Conservation (phyloP, 1,140 invertebrate genomes). For the Temnothorax longispinosus region DNA sequence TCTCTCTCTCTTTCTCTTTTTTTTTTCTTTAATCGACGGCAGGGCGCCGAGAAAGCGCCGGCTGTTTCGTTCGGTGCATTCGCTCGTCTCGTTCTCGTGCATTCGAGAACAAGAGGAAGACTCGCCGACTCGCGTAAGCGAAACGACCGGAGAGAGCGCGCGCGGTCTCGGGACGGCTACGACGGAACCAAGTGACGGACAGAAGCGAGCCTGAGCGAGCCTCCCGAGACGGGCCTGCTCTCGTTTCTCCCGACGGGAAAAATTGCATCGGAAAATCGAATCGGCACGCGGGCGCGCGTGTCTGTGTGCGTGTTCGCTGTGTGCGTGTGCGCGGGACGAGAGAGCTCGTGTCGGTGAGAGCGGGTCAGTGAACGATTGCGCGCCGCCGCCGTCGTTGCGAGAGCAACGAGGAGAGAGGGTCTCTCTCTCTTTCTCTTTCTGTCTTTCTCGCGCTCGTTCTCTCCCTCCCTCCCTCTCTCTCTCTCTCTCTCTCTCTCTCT, state of each 20-base stretch:
- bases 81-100: not conserved
- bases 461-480: not conserved
- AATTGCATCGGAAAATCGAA: constrained; percentile 65
- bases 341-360: constrained; percentile 57
- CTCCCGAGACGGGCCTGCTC: constrained; percentile 30
- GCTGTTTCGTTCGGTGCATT: not conserved
- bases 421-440: not conserved
- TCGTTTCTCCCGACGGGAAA: constrained; percentile 44
- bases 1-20: not conserved
- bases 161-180: not conserved
- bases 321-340: not conserved
- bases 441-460: too few relatives aligned
- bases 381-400: constrained; percentile 33
- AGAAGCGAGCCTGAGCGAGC: constrained; percentile 6
- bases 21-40: not conserved
- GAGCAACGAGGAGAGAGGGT: constrained; percentile 55
- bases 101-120: constrained; percentile 3
- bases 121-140: not conserved
- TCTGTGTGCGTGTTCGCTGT: not conserved
- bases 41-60: not conserved
- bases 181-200: not conserved
- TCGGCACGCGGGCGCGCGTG: constrained; percentile 28
- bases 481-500: not conserved
- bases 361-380: constrained; percentile 74
- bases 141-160: not conserved